Base-by-base conservation (phyloP, 2,888 invertebrate species). In the Camptogramma bilineatum region DNA sequence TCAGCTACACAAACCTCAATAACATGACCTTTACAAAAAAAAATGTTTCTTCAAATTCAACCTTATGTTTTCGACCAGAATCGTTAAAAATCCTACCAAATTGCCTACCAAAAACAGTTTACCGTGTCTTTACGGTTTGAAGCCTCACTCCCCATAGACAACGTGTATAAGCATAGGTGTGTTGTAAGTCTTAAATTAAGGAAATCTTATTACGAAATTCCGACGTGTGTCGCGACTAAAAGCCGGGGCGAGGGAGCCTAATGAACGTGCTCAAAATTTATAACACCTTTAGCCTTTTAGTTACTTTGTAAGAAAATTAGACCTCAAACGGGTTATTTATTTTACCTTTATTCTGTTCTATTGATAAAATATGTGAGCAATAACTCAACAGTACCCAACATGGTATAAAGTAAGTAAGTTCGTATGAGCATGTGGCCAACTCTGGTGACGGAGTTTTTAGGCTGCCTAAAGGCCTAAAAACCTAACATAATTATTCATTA, bases 131-230 rank as follows among this genome's bases (percentile, higher is more conserved):
- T 13, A 39, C 34, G 13, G 13, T 39, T 5, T 4, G 4, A 13
- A 13, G 9, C 1, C 34, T 13, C 10, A 39, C 13, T 39, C 34
- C 28, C 31, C 47, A 18, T 51, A 51, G 31, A 53, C 44, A 53
- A 44, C 47, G 31, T 48, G 18, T 18, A 50, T 34, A 19, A 39
- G 19, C 52, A 68, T 72, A 70, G 63, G 62, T 71, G 72, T 74
- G 71, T 81, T 77, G 77, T 61, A 76, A 81, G 85, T 85, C 83
- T 86, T 88, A 90, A 90, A 90, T 91, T 91, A 89, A 87, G 90
- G 82, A 89, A 91, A 91, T 88, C 87, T 90, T 91, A 92, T 91
- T 91, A 91, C 84, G 82, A 91, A 91, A 92, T 91, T 90, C 91
- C 91, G 76, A 88, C 90, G 88, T 88, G 90, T 90, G 90, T 89